Evolutionary conservation across 2,888 invertebrate genomes (phyloP), one percentile per base, ranked within the genome.

Genomic region (Eilema sororculum): DNA sequence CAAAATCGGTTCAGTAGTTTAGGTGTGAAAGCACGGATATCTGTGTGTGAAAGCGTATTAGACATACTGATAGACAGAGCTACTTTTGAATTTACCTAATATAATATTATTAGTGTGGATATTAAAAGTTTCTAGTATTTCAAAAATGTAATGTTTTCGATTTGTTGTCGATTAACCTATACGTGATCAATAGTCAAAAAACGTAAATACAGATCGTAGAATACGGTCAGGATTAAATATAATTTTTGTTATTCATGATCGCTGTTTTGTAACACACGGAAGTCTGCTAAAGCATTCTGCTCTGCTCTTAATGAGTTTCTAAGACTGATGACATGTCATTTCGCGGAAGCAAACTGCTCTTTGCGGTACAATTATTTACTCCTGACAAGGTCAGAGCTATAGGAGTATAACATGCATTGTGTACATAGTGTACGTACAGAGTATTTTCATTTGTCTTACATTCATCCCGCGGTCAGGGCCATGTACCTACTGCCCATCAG

Each of bases 401-500:
- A 73, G 74, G 68, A 77, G 75, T 78, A 76, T 70, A 75, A 73
- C 73, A 76, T 74, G 71, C 71, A 74, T 70, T 65, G 52, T 64
- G 28, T 41, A 30, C 22, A 22, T 13, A 22, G 12, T 33, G 37
- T 61, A 61, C 30, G 6, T 41, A 62, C 24, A 22, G 58, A 83
- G 82, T 84, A 74, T 79, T 82, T 83, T 89, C 86, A 90, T 90
- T 79, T 87, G 88, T 89, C 85, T 86, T 84, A 83, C 81, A 83
- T 82, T 82, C 81, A 83, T 85, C 81, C 80, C 73, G 78, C 87
- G 91, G 93, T 91, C 93, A 90, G 87, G 92, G 89, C 85, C 93
- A 90, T 87, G 90, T 88, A 89, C n/a, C n/a, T n/a, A n/a, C 89
- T 87, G 89, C 82, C 89, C 90, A 90, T 92, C 88, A 95, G 94